phyloP scores from a whole-genome alignment of 37 sponge, comb jelly and placozoan species.

The Cladorhizidae sp. region DNA sequence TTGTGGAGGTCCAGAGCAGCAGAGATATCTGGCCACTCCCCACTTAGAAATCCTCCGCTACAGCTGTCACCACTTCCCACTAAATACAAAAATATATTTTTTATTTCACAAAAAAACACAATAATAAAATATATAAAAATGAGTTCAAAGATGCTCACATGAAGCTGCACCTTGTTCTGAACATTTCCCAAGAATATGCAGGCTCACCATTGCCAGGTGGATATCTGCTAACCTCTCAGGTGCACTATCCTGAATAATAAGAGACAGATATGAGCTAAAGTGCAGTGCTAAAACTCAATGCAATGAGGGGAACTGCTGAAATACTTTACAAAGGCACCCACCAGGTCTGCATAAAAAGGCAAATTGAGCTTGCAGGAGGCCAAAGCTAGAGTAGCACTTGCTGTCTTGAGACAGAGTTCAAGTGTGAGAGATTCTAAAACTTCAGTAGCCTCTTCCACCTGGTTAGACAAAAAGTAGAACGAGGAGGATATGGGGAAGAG shows the following conservation, averaged over 20 bases:
- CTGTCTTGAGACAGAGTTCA: background rate
- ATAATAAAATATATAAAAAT: background rate
- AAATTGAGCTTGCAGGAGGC: conserved; percentile 16
- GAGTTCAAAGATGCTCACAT: too few species aligned
- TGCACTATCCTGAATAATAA: conserved; percentile 3
- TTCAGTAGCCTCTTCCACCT: conserved; percentile 10
- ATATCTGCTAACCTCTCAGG: background rate
- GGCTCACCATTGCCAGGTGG: conserved; percentile 5
- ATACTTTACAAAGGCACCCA: background rate
- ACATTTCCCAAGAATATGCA: conserved; percentile 14
- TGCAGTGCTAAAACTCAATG: background rate
- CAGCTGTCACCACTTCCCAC: background rate
- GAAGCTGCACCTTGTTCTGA: conserved; percentile 6
- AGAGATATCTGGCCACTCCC: conserved; percentile 5
- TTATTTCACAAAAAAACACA: background rate
- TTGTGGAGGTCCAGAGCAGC: conserved; percentile 14
- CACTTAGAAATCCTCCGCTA: background rate
- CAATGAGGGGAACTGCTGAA: too few species aligned
- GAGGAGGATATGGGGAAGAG: background rate
- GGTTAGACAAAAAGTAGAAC: background rate
- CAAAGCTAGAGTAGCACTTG: background rate
- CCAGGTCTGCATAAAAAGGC: conserved; percentile 18
- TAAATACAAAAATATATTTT: background rate
- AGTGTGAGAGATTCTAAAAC: background rate
- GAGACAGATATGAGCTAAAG: background rate